Percentiles rank a stretch among this genome's conserved stretches.
These are phyloP conservation scores for Panagrolaimus sp. DNA, from an alignment of 1,140 invertebrate species.

Conservation along the genomic window DNA sequence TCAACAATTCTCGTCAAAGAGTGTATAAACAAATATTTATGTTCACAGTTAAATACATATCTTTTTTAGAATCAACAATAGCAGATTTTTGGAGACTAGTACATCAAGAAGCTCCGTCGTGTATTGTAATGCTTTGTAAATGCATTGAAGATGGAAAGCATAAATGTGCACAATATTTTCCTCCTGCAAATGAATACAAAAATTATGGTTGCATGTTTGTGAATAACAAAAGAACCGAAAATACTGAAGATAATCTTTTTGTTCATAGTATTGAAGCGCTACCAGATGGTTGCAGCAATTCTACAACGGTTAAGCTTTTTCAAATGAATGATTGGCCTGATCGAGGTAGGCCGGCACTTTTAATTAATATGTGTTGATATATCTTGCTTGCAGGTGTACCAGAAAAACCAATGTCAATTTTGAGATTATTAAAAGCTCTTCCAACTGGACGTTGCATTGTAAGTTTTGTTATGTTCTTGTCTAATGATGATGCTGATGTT, in stretches of 20 bases:
- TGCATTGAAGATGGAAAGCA: constrained; percentile 69
- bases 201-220: constrained; percentile 31
- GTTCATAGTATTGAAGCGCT: constrained; percentile 24
- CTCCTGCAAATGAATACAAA: constrained; percentile 22
- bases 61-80: constrained; percentile 69
- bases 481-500: no score
- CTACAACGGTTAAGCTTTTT: constrained; percentile 25
- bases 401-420: not conserved
- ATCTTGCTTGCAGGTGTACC: no score
- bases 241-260: not conserved
- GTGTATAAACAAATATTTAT: no score
- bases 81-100: constrained; percentile 87
- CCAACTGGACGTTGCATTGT: constrained; percentile 1
- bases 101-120: constrained; percentile 69
- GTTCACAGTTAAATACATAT: no score
- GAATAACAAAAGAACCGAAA: constrained; percentile 25
- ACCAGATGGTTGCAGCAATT: constrained; percentile 37
- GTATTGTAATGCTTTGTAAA: constrained; percentile 82
- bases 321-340: constrained; percentile 23
- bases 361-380: no score
- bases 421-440: not conserved
- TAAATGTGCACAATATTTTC: constrained; percentile 30
- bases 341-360: not conserved
- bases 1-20: no score
- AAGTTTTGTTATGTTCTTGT: not conserved